Evolutionary conservation across 53 echinoderm and acorn worm species (phyloP), one percentile per base, ranked within the genome.

Genomic region (Hippasteria phrygiana): DNA sequence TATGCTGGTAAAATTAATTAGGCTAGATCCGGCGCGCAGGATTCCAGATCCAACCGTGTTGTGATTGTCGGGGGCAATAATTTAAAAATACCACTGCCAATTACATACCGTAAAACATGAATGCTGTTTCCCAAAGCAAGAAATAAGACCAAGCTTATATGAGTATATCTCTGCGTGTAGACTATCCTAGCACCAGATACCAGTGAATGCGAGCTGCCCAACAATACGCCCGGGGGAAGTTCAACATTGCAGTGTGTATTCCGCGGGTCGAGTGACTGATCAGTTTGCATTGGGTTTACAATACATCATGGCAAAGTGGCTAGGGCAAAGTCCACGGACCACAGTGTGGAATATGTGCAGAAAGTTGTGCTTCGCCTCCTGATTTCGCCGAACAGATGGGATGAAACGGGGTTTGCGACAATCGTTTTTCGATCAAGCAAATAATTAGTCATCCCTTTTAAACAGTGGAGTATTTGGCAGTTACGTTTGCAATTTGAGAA

Each of bases 151-250:
- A n/a, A n/a, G n/a, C n/a, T n/a, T 59, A 22, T 59, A 22, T 18
- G 17, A 24, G 3, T 54, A 17, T 16, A 54, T 26, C 59, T 22
- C 59, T 59, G 20, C 26, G 2, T 59, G n/a, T 24, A 24, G 22
- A 59, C 59, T 24, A 59, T 59, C 20, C 59, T 7, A 59, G 4
- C 40, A 59, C 78, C 78, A 56, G 55, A 66, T 66, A 66, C 67
- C 67, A 35, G 56, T 78, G 78, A 55, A 55, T n/a, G 78, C 78
- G 10, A 31, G 16, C 59, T 10, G 4, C 18, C 16, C 16, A 43
- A 81, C 81, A 81, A 81, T 81, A 81, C 81, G 46, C 63, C 27
- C 8, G 43, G 62, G 54, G 62, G 81, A 81, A 81, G 81, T 81
- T 81, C 81, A 81, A 81, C 64, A 27, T 40, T 65, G 43, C 38